phyloP scores from a whole-genome alignment of 2,797 vertebrate genomes.

The Rousettus madagascariensis region DNA sequence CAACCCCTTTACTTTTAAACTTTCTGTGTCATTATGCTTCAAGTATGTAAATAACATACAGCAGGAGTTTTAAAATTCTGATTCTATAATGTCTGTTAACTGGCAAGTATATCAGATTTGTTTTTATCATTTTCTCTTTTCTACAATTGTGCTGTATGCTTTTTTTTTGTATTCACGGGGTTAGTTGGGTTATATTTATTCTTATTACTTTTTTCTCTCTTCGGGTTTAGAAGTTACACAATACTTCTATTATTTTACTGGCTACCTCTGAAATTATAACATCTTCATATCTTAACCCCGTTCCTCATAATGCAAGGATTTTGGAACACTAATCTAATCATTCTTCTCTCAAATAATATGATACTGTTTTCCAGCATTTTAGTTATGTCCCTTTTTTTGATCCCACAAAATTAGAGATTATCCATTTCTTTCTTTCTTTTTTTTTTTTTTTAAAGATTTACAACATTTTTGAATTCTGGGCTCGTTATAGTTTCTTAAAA shows the following conservation, averaged over 20 bases:
- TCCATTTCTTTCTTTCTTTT: neutral
- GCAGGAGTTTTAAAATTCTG: neutral
- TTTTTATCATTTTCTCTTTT: neutral
- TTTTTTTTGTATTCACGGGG: neutral
- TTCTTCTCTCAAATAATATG: neutral
- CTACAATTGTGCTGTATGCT: neutral
- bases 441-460: neutral
- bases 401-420: neutral
- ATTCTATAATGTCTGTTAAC: neutral
- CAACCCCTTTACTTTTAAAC: neutral
- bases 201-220: neutral
- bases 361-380: neutral
- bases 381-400: neutral
- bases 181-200: neutral
- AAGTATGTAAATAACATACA: neutral
- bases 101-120: neutral
- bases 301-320: neutral
- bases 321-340: neutral
- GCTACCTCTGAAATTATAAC: neutral
- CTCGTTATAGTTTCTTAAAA: slow-evolving; percentile 24
- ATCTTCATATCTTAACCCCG: neutral
- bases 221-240: neutral
- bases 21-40: neutral
- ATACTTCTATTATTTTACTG: neutral
- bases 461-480: neutral